phyloP scores from a whole-genome alignment of 2,113 vertebrate genomes.

The Sylvietta virens region DNA sequence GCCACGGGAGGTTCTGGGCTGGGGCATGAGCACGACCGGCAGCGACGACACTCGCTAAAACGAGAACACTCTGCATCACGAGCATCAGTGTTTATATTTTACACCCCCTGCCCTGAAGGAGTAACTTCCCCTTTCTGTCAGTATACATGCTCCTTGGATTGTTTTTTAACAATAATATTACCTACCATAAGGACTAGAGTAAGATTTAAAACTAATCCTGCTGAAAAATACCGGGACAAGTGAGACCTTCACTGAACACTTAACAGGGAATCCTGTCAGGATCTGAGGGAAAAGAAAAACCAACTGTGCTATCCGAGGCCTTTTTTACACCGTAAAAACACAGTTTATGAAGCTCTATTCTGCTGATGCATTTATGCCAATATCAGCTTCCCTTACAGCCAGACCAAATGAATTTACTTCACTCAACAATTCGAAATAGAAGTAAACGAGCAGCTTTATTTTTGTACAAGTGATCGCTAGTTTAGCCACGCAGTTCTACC shows the following conservation, averaged over 20 bases:
- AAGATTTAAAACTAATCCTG: background rate
- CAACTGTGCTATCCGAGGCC: rapidly evolving
- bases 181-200: rapidly evolving
- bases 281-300: background rate
- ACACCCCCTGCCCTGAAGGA: background rate
- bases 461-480: background rate
- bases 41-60: background rate
- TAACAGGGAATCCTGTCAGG: background rate
- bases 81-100: background rate
- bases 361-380: background rate
- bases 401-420: background rate
- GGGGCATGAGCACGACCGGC: background rate
- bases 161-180: no score
- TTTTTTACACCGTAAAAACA: background rate
- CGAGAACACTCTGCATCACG: background rate
- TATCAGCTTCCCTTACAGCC: background rate
- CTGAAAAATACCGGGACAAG: background rate
- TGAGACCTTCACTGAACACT: background rate
- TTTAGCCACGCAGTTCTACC: background rate
- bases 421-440: background rate
- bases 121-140: background rate
- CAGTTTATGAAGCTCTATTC: background rate
- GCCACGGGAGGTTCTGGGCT: background rate
- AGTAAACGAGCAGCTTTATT: background rate
- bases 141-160: rapidly evolving